Evolutionary conservation across 2,888 invertebrate species (phyloP), one percentile per base, ranked within the genome.

Genomic region (Drosophila merina): DNA sequence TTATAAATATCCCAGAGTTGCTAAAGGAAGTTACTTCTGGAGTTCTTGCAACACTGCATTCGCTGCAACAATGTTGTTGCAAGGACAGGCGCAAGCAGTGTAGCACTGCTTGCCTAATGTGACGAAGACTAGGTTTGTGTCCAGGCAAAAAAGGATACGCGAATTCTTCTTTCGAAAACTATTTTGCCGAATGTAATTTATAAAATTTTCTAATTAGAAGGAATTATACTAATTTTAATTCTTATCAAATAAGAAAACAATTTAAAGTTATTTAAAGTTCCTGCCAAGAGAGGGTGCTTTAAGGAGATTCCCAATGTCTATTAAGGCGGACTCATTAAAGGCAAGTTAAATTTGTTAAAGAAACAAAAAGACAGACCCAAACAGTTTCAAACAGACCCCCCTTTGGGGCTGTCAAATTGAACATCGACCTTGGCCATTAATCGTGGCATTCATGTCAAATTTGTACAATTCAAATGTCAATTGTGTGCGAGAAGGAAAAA

Each of bases 341-440:
- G 0, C 9, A 36, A 52, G 55, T 6, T 14, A 3, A 58, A 50
- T 48, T 26, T 36, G 47, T 7, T 9, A 47, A 40, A 40, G 40
- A 62, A 51, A 42, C 52, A 33, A 28, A 7, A 28, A 6, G 40
- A 8, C 14, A 36, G 36, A 12, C 12, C 14, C 42, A 52, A 45
- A 49, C 30, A 30, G 20, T 45, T 47, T 28, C 52, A 28, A 10
- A 8, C 51, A 33, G 20, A 8, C 42, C 10, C 30, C 52, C 40
- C 36, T 38, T 14, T 26, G 30, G 59, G 77, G 72, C 74, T 85
- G 82, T 78, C 78, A 80, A 75, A 74, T 67, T 75, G 73, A 68
- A 76, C 75, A 76, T 33, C 89, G 90, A 90, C 89, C 89, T 89
- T 89, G 89, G 75, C 83, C 79, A 88, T 88, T 89, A 90, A 88